Percentiles rank a stretch among this genome's conserved stretches.
Evolutionary conservation across 2,797 vertebrate species (phyloP).

Genomic region (Enteromius treurensis): DNA sequence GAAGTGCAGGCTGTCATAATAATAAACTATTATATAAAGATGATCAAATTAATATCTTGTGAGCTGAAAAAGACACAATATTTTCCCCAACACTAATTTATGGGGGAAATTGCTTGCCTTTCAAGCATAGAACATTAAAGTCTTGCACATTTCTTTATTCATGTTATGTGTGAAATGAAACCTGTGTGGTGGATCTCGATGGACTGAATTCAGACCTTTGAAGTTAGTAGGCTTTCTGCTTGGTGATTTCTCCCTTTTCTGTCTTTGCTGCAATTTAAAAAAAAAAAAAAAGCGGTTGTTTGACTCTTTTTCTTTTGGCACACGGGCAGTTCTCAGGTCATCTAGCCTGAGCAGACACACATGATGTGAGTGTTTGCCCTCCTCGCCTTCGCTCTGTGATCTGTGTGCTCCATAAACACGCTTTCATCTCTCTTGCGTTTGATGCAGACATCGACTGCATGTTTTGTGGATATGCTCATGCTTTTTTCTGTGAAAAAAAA

Average conservation of each 20-base stretch:
- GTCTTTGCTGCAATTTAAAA: constrained; percentile 71
- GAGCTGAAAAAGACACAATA: background rate
- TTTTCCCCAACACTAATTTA: background rate
- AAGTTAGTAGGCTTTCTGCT: constrained; percentile 50
- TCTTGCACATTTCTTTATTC: constrained; percentile 1
- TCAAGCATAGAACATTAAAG: background rate
- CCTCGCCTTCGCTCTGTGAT: constrained; percentile 82
- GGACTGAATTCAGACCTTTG: constrained; percentile 58
- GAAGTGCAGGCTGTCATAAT: background rate
- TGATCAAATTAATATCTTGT: background rate
- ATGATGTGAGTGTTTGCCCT: constrained; percentile 99
- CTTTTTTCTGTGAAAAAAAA: background rate
- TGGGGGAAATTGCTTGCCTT: background rate
- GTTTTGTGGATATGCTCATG: constrained; percentile 31
- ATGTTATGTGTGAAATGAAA: background rate
- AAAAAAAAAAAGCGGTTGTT: constrained; percentile 80
- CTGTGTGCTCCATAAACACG: constrained; percentile 49
- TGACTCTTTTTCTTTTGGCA: constrained; percentile 94
- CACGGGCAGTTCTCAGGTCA: constrained; percentile 99
- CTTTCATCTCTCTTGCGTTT: constrained; percentile 41
- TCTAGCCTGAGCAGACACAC: constrained; percentile 99
- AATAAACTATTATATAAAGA: background rate
- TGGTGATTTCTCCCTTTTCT: constrained; percentile 55
- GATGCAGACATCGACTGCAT: constrained; percentile 13
- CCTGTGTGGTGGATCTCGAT: constrained; percentile 12